Evolutionary conservation across 2,888 invertebrate species (phyloP).

Genomic region (Cerastoderma edule): DNA sequence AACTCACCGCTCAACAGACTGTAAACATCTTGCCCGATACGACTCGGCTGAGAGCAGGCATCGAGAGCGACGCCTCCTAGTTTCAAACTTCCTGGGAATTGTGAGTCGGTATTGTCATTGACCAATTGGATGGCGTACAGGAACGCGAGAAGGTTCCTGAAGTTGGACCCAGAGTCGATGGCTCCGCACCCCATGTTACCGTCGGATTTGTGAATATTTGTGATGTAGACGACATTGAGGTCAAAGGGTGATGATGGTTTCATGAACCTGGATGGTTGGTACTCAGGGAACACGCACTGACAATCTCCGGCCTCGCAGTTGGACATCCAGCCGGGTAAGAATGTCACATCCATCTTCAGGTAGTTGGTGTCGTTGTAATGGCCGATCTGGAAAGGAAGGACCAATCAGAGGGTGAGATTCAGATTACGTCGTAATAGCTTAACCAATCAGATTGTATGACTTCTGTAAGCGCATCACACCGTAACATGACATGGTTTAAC

Average conservation of each 20-base stretch:
- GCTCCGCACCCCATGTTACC: slow-evolving; percentile 82
- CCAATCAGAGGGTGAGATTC: neutral
- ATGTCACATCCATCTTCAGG: slow-evolving; percentile 76
- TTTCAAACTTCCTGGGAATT: slow-evolving; percentile 69
- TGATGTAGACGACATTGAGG: slow-evolving; percentile 82
- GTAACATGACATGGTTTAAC: too few species aligned
- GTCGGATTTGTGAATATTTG: slow-evolving; percentile 82
- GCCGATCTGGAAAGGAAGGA: slow-evolving; percentile 74
- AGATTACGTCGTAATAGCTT: too few species aligned
- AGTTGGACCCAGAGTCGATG: slow-evolving; percentile 76
- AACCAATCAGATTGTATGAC: too few species aligned
- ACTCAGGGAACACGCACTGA: slow-evolving; percentile 68
- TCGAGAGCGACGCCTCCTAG: slow-evolving; percentile 83
- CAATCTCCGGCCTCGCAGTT: slow-evolving; percentile 67
- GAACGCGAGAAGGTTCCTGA: slow-evolving; percentile 83
- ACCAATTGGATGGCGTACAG: slow-evolving; percentile 83
- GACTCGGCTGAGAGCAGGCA: slow-evolving; percentile 79
- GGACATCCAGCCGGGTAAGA: slow-evolving; percentile 67
- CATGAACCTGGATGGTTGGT: slow-evolving; percentile 77
- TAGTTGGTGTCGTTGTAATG: slow-evolving; percentile 80
- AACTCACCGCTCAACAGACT: slow-evolving; percentile 82
- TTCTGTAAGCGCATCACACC: too few species aligned
- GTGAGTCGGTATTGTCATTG: slow-evolving; percentile 75
- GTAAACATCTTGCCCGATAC: slow-evolving; percentile 82
- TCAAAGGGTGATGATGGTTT: slow-evolving; percentile 67